Percentiles rank a stretch among this genome's conserved stretches.
Conservation (phyloP, 1,140 invertebrate genomes). For the Eurytemora carolleeae region DNA sequence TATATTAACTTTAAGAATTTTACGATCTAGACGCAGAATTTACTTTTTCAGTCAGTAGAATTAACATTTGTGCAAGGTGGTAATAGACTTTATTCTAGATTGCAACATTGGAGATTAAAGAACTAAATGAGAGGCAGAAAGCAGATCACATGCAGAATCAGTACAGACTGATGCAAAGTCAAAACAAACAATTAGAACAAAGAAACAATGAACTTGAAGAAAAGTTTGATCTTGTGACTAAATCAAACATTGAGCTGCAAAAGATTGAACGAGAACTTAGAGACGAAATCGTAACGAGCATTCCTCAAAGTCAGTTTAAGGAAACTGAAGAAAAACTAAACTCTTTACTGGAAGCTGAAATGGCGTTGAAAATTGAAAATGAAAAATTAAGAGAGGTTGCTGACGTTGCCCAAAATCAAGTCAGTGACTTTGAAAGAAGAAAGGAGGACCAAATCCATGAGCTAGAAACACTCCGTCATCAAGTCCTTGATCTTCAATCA, state of each 20-base stretch:
- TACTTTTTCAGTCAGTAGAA: background rate
- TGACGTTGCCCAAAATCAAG: conserved; percentile 11
- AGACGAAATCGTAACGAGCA: conserved; percentile 6
- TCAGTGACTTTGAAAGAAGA: conserved; percentile 3
- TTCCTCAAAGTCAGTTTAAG: conserved; percentile 19
- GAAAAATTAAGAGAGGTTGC: conserved; percentile 24
- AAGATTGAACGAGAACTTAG: conserved; percentile 2
- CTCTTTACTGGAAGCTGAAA: background rate
- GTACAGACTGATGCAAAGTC: background rate
- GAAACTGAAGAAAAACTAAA: conserved; percentile 8
- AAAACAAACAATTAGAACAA: conserved; percentile 9
- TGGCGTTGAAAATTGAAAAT: conserved; percentile 20
- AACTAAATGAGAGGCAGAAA: conserved; percentile 15
- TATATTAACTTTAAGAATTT: too few species aligned
- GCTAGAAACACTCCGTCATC: conserved; percentile 23
- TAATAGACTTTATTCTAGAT: background rate
- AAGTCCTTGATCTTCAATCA: conserved; percentile 18
- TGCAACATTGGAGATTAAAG: conserved; percentile 14
- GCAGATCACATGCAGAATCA: conserved; percentile 4
- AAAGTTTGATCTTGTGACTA: conserved; percentile 7
- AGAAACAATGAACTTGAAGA: conserved; percentile 8
- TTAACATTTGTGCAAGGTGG: background rate
- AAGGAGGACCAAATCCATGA: conserved; percentile 21
- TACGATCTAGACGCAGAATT: too few species aligned
- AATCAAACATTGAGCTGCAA: conserved; percentile 9